Percentiles rank a stretch among this genome's conserved stretches.
Conservation (phyloP, 2,797 vertebrate species). For the Chrysocyon brachyurus region DNA sequence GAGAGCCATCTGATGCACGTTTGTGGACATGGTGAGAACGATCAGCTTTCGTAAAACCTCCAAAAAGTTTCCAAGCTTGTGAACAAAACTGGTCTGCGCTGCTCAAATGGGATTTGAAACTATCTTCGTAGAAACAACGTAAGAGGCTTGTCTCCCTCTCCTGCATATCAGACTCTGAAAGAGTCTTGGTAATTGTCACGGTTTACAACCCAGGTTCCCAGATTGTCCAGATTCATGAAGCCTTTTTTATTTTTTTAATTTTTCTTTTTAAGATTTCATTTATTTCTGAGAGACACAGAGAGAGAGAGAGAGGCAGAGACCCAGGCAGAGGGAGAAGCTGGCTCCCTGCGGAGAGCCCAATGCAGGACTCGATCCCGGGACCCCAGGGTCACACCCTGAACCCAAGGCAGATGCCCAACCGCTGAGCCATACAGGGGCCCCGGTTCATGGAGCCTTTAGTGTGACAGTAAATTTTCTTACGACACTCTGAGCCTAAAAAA, state of each 20-base stretch:
- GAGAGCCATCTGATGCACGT: not conserved
- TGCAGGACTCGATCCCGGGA: too few species aligned
- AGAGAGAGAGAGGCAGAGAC: too few species aligned
- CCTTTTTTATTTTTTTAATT: not conserved
- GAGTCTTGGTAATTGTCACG: not conserved
- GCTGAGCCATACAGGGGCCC: too few species aligned
- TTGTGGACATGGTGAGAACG: not conserved
- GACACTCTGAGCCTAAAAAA: not conserved
- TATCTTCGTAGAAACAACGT: not conserved
- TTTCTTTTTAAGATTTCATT: too few species aligned
- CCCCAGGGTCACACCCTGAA: too few species aligned
- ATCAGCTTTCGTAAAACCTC: not conserved
- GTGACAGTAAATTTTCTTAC: not conserved
- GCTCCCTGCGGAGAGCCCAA: too few species aligned
- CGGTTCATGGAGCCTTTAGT: not conserved
- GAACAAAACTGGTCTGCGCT: not conserved
- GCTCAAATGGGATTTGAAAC: not conserved
- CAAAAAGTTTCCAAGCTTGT: not conserved
- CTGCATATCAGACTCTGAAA: not conserved
- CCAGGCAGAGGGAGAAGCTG: too few species aligned
- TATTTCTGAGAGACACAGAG: too few species aligned
- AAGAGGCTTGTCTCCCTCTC: not conserved
- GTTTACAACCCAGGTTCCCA: not conserved
- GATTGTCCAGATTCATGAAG: not conserved
- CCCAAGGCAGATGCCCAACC: too few species aligned